Conservation (phyloP, 1,140 invertebrate genomes). For the Prorops nasuta region DNA sequence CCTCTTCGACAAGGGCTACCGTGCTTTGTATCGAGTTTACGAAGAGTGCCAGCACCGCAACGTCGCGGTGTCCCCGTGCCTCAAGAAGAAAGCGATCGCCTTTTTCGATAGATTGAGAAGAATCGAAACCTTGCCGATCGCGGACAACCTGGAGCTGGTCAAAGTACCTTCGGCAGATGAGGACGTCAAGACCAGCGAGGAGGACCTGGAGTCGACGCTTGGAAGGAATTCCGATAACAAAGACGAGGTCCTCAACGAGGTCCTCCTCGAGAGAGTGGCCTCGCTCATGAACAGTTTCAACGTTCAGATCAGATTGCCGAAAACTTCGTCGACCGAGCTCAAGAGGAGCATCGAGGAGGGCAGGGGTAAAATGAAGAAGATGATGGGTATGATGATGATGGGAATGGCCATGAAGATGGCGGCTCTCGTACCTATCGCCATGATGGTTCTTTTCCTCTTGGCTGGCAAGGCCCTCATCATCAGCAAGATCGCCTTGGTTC, state of each 20-base stretch:
- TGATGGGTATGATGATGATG: slow-evolving; percentile 83
- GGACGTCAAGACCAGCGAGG: slow-evolving; percentile 53
- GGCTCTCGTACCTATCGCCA: slow-evolving; percentile 69
- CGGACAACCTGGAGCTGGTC: slow-evolving; percentile 66
- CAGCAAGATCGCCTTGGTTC: slow-evolving; percentile 73
- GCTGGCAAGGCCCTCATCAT: slow-evolving; percentile 77
- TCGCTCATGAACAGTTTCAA: slow-evolving; percentile 72
- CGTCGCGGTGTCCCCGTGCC: slow-evolving; percentile 64
- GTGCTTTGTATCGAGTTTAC: slow-evolving; percentile 46
- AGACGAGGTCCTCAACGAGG: slow-evolving; percentile 65
- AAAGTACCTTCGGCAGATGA: slow-evolving; percentile 34
- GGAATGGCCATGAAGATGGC: slow-evolving; percentile 74
- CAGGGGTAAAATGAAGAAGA: slow-evolving; percentile 77
- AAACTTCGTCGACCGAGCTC: slow-evolving; percentile 66
- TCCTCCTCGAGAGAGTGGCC: slow-evolving; percentile 70
- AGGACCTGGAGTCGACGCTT: slow-evolving; percentile 66
- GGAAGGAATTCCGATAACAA: slow-evolving; percentile 61
- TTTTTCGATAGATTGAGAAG: slow-evolving; percentile 71
- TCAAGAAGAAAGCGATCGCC: slow-evolving; percentile 77
- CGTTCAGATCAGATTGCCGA: slow-evolving; percentile 72
- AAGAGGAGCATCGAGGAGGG: slow-evolving; percentile 73
- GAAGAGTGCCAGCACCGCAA: slow-evolving; percentile 51
- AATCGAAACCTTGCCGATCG: slow-evolving; percentile 66
- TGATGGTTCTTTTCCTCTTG: slow-evolving; percentile 70
- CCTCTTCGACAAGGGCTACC: slow-evolving; percentile 47